Percentiles rank a stretch among this genome's conserved stretches.
These are phyloP conservation scores for Cyprinodon variegatus DNA, from an alignment of 2,113 vertebrate genomes.

Conservation along the genomic window DNA sequence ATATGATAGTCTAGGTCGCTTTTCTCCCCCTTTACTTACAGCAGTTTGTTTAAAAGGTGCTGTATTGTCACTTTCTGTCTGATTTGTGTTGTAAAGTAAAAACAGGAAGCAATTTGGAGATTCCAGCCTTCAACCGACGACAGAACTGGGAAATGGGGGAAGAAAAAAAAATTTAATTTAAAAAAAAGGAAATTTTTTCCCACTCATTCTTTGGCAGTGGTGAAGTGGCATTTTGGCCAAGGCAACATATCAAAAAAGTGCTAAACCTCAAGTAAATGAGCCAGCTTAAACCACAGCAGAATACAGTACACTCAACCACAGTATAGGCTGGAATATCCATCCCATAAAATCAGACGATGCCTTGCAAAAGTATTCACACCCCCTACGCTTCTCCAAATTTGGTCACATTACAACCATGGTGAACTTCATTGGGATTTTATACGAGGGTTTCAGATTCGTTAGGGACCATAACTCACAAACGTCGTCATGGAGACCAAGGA, in stretches of 20 bases:
- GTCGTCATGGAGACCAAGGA: neutral
- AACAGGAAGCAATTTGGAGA: constrained; percentile 59
- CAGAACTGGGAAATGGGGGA: constrained; percentile 29
- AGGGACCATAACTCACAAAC: neutral
- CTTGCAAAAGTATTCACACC: constrained; percentile 12
- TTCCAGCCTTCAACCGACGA: constrained; percentile 38
- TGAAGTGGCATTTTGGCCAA: constrained; percentile 59
- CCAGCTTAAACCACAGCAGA: constrained; percentile 40
- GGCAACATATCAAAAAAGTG: constrained; percentile 68
- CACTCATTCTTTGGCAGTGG: constrained; percentile 71
- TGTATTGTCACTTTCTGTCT: neutral
- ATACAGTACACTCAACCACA: constrained; percentile 19
- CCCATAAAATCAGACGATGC: neutral
- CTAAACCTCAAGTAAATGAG: constrained; percentile 54
- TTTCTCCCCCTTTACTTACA: neutral
- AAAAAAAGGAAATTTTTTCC: constrained; percentile 25
- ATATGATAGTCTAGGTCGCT: constrained; percentile 4
- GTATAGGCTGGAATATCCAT: neutral
- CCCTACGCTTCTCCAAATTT: neutral
- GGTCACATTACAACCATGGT: neutral
- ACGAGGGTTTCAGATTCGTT: neutral
- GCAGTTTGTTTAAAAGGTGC: neutral
- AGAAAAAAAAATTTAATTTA: constrained; percentile 33
- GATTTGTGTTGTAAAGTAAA: constrained; percentile 29
- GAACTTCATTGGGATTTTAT: neutral